Evolutionary conservation across 2,888 invertebrate species (phyloP), one percentile per base, ranked within the genome.

Genomic region (Plagodis dolabraria): DNA sequence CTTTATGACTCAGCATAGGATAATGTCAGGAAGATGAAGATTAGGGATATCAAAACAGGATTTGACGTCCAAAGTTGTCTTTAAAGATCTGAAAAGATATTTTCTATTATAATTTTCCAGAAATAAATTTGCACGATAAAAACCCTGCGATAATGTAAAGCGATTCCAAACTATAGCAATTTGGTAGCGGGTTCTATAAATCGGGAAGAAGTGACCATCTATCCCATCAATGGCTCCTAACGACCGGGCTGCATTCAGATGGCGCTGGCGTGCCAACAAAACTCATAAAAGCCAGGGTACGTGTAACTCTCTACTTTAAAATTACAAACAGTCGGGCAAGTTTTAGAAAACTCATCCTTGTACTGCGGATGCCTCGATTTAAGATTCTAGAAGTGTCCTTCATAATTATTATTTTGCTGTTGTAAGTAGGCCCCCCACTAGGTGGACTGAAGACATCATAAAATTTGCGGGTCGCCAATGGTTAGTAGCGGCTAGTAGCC

Each of bases 271-370:
- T 70, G 67, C 76, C 78, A 86, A 86, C 86, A 82, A 86, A 89
- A 86, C 87, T 88, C 87, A 88, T 89, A 88, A 87, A 87, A 83
- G 80, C 79, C 68, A 55, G 70, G 69, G 72, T 77, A 79, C 84
- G 81, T 85, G 83, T 83, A 85, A 83, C 83, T 86, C 84, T 85
- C 84, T 85, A 83, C 89, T 89, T 88, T 87, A 87, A 88, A 89
- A 90, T 89, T 89, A 89, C 88, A 86, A 89, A 89, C 89, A 87
- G 89, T 83, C 85, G 86, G 81, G 77, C 77, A 90, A 90, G 89
- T 90, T 91, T 87, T 82, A 83, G 82, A 86, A 83, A 89, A 88
- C 89, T 89, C 89, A 83, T 85, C 83, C 86, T 69, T 79, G 71
- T 68, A 63, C 65, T 45, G 63, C 0, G 33, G 47, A 10, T 40